These are phyloP conservation scores for Peromyscus californicus DNA, from an alignment of 2,113 vertebrate species.

Conservation along the genomic window DNA sequence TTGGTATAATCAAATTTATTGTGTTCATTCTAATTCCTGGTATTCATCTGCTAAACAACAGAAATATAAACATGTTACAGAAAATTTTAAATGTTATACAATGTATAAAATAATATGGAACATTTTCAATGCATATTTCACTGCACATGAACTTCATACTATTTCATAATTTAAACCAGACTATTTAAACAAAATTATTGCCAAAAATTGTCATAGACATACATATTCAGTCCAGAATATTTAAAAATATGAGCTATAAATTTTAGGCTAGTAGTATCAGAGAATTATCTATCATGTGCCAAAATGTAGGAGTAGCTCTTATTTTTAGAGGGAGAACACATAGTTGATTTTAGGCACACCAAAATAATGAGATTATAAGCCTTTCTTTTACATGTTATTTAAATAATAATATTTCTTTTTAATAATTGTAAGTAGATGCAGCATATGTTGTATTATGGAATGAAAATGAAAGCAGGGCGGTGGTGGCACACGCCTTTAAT, in stretches of 20 bases:
- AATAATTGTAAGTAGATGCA: not conserved
- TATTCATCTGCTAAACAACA: not conserved
- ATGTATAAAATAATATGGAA: not conserved
- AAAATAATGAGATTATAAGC: not conserved
- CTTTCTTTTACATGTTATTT: not conserved
- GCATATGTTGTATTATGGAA: not conserved
- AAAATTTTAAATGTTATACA: not conserved
- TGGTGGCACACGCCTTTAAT: too few relatives aligned
- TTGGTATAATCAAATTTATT: slow-evolving; percentile 43
- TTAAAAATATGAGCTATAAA: not conserved
- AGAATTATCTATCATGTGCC: not conserved
- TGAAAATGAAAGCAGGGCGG: not conserved
- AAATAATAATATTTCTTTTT: not conserved
- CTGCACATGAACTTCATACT: too few relatives aligned
- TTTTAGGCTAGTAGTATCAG: slow-evolving; percentile 20
- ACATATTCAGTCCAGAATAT: not conserved
- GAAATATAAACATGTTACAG: not conserved
- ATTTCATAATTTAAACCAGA: not conserved
- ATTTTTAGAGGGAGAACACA: not conserved
- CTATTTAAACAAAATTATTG: not conserved
- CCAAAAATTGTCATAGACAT: not conserved
- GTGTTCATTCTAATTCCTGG: slow-evolving; percentile 17
- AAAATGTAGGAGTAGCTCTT: not conserved
- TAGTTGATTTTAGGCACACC: not conserved
- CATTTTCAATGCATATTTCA: not conserved